A percentile compares a stretch with the other conserved stretches of the same genome.
These are phyloP conservation scores for Semaprochilodus insignis DNA, from an alignment of 2,797 vertebrate species.

Conservation along the genomic window DNA sequence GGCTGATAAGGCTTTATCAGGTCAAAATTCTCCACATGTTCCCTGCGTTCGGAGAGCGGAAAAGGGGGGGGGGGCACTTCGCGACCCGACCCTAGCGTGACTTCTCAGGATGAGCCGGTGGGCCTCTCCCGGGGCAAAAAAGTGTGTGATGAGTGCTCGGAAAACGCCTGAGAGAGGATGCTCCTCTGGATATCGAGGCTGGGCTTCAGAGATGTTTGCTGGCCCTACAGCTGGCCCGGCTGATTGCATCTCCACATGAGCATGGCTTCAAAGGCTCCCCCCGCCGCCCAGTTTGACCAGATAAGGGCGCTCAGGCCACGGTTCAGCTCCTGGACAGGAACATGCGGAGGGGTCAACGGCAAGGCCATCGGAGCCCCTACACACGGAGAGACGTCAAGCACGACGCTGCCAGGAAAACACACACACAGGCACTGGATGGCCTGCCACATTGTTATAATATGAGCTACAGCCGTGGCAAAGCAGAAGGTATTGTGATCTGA, in stretches of 20 bases:
- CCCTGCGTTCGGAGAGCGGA: slow-evolving; percentile 55
- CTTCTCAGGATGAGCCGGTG: slow-evolving; percentile 57
- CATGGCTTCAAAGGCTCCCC: slow-evolving; percentile 80
- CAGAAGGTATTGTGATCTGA: background rate
- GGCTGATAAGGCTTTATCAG: slow-evolving; percentile 69
- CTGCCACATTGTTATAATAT: background rate
- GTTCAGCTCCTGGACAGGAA: slow-evolving; percentile 81
- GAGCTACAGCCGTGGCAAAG: background rate
- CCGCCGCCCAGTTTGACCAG: slow-evolving; percentile 80
- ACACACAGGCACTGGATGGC: slow-evolving; percentile 38
- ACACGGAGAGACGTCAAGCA: slow-evolving; percentile 57
- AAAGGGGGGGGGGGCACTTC: slow-evolving; percentile 60
- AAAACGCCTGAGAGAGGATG: slow-evolving; percentile 32
- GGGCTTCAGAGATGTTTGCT: slow-evolving; percentile 34
- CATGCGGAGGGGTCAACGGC: slow-evolving; percentile 74
- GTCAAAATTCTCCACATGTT: slow-evolving; percentile 68
- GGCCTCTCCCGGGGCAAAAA: slow-evolving; percentile 49
- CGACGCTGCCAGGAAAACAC: background rate
- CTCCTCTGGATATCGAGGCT: slow-evolving; percentile 51
- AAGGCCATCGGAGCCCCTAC: slow-evolving; percentile 74
- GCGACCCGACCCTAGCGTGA: slow-evolving; percentile 66
- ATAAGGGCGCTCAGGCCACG: slow-evolving; percentile 77
- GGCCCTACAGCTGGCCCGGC: slow-evolving; percentile 73
- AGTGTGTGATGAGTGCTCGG: slow-evolving; percentile 2
- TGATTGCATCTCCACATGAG: slow-evolving; percentile 81